Conservation (phyloP, 2,888 invertebrate genomes). For the Mythimna lalbum region DNA sequence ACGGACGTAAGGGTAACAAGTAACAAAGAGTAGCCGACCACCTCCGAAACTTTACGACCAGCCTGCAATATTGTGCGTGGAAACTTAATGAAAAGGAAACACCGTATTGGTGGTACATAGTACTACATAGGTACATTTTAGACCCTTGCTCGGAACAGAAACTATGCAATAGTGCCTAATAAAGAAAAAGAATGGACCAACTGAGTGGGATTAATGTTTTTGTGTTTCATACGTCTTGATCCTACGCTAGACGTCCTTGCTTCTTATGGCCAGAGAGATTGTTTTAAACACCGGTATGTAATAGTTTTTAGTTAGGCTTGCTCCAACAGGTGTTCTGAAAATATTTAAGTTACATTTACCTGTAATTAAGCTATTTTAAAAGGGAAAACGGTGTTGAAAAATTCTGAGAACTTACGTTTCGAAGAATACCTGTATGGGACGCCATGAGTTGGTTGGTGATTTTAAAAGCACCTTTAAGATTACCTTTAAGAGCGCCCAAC, state of each 20-base stretch:
- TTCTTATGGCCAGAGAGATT: slow-evolving; percentile 15
- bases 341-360: slow-evolving; percentile 9
- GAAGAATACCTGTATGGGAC: neutral
- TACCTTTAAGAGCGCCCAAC: neutral
- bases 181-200: slow-evolving; percentile 51
- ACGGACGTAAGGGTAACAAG: slow-evolving; percentile 67
- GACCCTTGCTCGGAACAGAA: slow-evolving; percentile 60
- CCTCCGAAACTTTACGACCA: slow-evolving; percentile 83
- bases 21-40: slow-evolving; percentile 74
- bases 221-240: slow-evolving; percentile 35
- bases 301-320: neutral
- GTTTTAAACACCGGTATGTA: slow-evolving; percentile 9
- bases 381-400: slow-evolving; percentile 1
- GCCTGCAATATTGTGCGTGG: slow-evolving; percentile 87
- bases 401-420: neutral
- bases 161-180: slow-evolving; percentile 53
- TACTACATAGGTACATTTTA: slow-evolving; percentile 64
- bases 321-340: neutral
- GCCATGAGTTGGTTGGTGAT: neutral
- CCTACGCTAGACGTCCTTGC: slow-evolving; percentile 14
- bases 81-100: slow-evolving; percentile 87
- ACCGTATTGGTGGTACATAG: slow-evolving; percentile 73
- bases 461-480: neutral
- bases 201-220: slow-evolving; percentile 59
- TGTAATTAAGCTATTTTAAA: slow-evolving; percentile 1